Evolutionary conservation across 2,888 invertebrate species (phyloP), one percentile per base, ranked within the genome.

Genomic region (Siphlonurus alternatus): DNA sequence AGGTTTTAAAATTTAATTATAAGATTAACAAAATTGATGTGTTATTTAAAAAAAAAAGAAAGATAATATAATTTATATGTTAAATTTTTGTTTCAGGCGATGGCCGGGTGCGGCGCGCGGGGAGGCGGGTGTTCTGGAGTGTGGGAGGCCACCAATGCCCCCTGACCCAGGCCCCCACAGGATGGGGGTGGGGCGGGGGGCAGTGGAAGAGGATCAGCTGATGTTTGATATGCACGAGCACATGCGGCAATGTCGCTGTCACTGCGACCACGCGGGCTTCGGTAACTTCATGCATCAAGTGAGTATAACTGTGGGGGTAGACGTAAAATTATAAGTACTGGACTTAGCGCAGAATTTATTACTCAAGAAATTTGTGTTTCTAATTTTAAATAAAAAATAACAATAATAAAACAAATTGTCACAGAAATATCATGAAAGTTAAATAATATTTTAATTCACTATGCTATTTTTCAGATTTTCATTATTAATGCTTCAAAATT

Each of bases 191-290:
- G 53, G 10, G 10, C 5, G 22, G 7, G 5, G 7, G 5, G 56
- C 5, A 20, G 7, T 22, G 5, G 24, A 61, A 18, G 61, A 61
- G n/a, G 61, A 61, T 2, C 19, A 25, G 25, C 23, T 61, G 2
- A 25, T 38, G 25, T 61, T 23, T 61, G 61, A 61, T 22, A 25
- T 61, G 61, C 2, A 24, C 5, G 23, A 61, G 2, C 61, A 61
- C 25, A 19, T 61, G 23, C 23, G 61, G 19, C 25, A 61, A 19
- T 69, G 69, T 63, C 65, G 66, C 54, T 69, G 69, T 65, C 65
- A 69, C 18, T 69, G 69, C 25, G 67, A 69, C 62, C 69, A 69
- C 63, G 61, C 69, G 18, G 69, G 69, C 54, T 69, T 67, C 65
- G 69, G 69, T 5, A 69, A 69, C 62, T 69, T 65, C 63, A 10